A percentile compares a stretch with the other conserved stretches of the same genome.
Evolutionary conservation across 2,888 invertebrate genomes (phyloP).

Genomic region (Ichneumoninae sp.): DNA sequence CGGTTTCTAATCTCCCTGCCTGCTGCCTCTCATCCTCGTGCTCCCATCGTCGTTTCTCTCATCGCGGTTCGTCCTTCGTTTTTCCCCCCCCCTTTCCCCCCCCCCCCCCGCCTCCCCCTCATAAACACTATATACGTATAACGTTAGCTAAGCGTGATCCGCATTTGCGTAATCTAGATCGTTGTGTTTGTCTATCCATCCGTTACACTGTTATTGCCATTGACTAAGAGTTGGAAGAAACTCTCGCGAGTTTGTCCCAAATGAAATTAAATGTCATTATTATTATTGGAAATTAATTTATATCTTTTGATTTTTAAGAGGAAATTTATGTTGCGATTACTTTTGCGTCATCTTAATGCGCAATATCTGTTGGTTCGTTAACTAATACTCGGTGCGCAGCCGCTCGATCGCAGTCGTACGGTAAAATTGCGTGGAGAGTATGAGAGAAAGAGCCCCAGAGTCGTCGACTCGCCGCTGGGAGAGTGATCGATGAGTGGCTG

Average conservation of each 20-base stretch:
- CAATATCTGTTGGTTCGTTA: constrained; percentile 31
- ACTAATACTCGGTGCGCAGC: not conserved
- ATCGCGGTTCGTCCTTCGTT: constrained; percentile 47
- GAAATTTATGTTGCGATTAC: not conserved
- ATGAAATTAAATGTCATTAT: not conserved
- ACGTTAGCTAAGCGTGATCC: constrained; percentile 65
- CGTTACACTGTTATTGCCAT: constrained; percentile 48
- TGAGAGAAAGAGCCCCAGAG: constrained; percentile 5
- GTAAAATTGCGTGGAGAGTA: constrained; percentile 11
- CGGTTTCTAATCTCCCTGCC: constrained; percentile 67
- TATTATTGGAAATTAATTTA: not conserved
- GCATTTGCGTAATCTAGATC: constrained; percentile 73
- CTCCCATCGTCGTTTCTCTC: constrained; percentile 52
- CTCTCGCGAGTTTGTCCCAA: not conserved
- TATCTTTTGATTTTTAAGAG: not conserved
- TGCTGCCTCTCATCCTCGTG: constrained; percentile 53
- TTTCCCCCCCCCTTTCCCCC: not conserved
- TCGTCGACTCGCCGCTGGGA: constrained; percentile 41
- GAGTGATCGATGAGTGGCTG: constrained; percentile 63
- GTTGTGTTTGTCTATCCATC: constrained; percentile 53
- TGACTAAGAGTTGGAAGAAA: not conserved
- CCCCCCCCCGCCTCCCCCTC: not conserved
- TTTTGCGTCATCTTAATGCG: not conserved
- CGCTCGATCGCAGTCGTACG: constrained; percentile 5
- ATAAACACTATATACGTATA: not conserved